These are phyloP conservation scores for Limnephilus rhombicus DNA, from an alignment of 2,888 invertebrate species.

Conservation along the genomic window DNA sequence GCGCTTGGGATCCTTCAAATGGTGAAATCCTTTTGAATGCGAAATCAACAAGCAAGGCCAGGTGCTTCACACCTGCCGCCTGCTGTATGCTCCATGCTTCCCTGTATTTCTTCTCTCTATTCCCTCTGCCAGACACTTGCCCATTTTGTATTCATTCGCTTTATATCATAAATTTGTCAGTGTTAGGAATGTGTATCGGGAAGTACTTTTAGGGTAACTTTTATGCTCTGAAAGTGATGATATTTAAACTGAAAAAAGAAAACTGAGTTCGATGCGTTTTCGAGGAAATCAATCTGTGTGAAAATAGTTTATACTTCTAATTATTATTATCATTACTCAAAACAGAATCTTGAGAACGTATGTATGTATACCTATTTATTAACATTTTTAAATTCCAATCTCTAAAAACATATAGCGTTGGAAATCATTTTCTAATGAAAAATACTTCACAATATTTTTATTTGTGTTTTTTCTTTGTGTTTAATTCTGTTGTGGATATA, in stretches of 20 bases:
- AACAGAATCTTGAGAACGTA: too few species aligned
- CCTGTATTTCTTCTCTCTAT: not conserved
- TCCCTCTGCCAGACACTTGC: not conserved
- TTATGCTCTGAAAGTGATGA: not conserved
- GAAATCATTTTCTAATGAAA: too few species aligned
- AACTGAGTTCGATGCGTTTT: not conserved
- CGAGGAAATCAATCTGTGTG: too few species aligned
- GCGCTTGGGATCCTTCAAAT: not conserved
- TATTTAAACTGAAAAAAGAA: not conserved
- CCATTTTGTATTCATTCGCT: not conserved
- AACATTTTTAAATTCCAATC: too few species aligned
- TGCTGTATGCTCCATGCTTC: not conserved
- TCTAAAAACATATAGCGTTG: too few species aligned
- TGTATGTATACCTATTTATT: too few species aligned
- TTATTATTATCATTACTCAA: too few species aligned
- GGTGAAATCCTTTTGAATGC: conserved; percentile 15
- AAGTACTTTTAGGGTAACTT: not conserved
- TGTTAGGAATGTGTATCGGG: not conserved
- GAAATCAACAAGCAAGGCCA: conserved; percentile 16
- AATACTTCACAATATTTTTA: too few species aligned
- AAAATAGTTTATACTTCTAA: too few species aligned
- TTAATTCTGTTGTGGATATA: too few species aligned
- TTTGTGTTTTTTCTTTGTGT: too few species aligned
- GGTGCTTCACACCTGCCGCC: conserved; percentile 49
- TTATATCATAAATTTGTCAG: not conserved